A percentile compares a stretch with the other conserved stretches of the same genome.
Conservation (phyloP, 2,888 invertebrate species). For the Drosophila phalerata region DNA sequence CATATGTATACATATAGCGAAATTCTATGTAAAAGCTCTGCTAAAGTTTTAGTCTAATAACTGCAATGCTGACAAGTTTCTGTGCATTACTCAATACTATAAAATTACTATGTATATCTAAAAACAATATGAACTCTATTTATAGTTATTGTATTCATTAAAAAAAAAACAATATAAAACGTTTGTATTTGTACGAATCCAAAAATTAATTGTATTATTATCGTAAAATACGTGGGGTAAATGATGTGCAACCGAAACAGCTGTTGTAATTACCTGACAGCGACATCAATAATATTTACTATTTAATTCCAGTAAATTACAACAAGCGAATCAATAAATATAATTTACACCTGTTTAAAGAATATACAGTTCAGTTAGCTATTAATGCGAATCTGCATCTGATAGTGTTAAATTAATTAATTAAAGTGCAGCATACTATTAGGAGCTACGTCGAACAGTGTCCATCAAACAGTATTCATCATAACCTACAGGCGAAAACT, state of each 20-base stretch:
- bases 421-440: conserved; percentile 23
- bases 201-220: conserved; percentile 23
- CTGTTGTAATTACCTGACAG: conserved; percentile 25
- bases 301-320: not conserved
- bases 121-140: conserved; percentile 55
- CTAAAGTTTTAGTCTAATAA: conserved; percentile 60
- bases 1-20: conserved; percentile 64
- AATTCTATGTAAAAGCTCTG: conserved; percentile 65
- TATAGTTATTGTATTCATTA: conserved; percentile 60
- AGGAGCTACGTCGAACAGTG: not conserved
- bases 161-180: conserved; percentile 24
- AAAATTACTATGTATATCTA: conserved; percentile 54
- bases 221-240: not conserved
- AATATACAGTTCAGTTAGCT: not conserved
- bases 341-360: conserved; percentile 3
- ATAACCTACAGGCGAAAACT: not conserved
- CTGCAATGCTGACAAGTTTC: conserved; percentile 71
- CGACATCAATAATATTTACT: conserved; percentile 1
- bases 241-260: conserved; percentile 12
- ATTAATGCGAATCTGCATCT: not conserved
- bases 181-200: conserved; percentile 64
- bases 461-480: not conserved
- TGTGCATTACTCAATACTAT: conserved; percentile 78
- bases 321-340: conserved; percentile 10
- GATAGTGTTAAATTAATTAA: not conserved